phyloP scores from a whole-genome alignment of 2,797 vertebrate genomes.

The Alectoris magna region DNA sequence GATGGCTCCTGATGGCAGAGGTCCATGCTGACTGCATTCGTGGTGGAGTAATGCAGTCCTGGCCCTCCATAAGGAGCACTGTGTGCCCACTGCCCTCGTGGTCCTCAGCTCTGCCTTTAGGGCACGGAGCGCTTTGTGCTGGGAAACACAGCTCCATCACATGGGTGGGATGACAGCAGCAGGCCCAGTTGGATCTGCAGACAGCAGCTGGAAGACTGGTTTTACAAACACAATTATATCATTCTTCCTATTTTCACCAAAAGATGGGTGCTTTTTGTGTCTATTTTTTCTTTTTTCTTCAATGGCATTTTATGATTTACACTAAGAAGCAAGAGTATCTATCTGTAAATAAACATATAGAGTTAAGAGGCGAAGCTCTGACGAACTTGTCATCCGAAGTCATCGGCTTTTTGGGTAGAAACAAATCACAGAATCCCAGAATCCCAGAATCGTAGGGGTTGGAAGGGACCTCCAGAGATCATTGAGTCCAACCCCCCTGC shows the following conservation, averaged over 20 bases:
- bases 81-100: accelerated
- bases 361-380: neutral
- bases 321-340: neutral
- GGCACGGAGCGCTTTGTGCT: accelerated
- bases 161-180: accelerated
- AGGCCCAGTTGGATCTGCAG: neutral
- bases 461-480: too few relatives aligned
- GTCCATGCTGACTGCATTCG: too few relatives aligned
- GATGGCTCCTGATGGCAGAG: too few relatives aligned
- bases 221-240: neutral
- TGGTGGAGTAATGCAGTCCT: neutral
- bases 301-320: neutral
- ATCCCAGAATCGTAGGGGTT: too few relatives aligned
- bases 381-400: neutral
- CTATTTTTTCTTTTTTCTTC: neutral
- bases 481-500: too few relatives aligned
- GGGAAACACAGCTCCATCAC: neutral
- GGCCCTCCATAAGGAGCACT: neutral
- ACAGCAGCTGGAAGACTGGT: too few relatives aligned
- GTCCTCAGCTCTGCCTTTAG: neutral
- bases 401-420: neutral
- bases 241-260: too few relatives aligned
- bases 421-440: neutral
- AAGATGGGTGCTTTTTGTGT: accelerated
- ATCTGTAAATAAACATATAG: neutral